A percentile compares a stretch with the other conserved stretches of the same genome.
These are phyloP conservation scores for Alosa alosa DNA, from an alignment of 2,113 vertebrate genomes.

Conservation along the genomic window DNA sequence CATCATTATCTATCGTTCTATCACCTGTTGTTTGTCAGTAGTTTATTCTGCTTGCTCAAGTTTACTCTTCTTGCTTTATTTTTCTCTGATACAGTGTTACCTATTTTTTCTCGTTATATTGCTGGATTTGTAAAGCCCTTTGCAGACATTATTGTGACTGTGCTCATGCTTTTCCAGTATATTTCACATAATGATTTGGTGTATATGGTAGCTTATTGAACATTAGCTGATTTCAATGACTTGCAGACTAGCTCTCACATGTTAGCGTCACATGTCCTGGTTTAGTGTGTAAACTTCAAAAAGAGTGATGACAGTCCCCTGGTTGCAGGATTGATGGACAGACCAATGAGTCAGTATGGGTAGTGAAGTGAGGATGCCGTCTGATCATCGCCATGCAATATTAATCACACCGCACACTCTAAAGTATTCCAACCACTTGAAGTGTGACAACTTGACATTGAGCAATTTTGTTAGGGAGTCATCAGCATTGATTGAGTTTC, in stretches of 20 bases:
- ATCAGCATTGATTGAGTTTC: conserved; percentile 88
- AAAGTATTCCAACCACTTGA: conserved; percentile 85
- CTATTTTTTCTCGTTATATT: neutral
- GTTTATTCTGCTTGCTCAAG: neutral
- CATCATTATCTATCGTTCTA: neutral
- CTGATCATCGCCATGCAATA: conserved; percentile 82
- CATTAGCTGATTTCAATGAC: neutral
- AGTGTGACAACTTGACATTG: conserved; percentile 87
- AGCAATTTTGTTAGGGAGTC: conserved; percentile 80
- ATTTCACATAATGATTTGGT: too few relatives aligned
- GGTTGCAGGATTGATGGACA: conserved; percentile 73
- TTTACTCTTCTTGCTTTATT: neutral
- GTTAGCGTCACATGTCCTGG: neutral
- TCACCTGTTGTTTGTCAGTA: neutral
- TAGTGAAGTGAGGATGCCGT: conserved; percentile 85
- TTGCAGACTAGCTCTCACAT: neutral
- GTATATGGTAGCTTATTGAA: neutral
- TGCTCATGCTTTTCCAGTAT: too few relatives aligned
- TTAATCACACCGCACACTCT: conserved; percentile 84
- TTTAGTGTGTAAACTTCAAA: neutral
- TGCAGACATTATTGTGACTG: neutral
- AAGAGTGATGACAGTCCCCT: neutral
- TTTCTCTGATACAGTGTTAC: neutral
- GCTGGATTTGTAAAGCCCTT: neutral
- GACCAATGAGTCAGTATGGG: conserved; percentile 82